Conservation (phyloP, 2,113 vertebrate genomes). For the Sinocyclocheilus maitianheensis region DNA sequence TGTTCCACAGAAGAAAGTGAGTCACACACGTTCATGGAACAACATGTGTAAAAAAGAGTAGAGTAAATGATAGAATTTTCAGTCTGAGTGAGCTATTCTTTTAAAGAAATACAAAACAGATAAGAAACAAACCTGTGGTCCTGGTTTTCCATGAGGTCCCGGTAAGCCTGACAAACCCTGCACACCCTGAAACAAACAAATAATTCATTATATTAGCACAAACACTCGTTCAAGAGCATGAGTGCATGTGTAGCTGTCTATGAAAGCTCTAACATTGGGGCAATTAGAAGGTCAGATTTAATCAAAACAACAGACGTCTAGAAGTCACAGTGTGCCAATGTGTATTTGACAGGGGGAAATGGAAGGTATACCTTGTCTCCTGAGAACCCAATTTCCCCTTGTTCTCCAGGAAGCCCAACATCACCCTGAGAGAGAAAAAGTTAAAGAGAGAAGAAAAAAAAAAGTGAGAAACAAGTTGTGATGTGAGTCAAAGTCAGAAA, state of each 20-base stretch:
- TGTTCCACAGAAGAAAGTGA: not conserved
- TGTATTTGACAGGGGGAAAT: not conserved
- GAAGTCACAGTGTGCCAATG: not conserved
- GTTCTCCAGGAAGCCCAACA: conserved; percentile 88
- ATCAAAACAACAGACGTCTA: not conserved
- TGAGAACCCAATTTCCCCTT: conserved; percentile 91
- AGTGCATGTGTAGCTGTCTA: not conserved
- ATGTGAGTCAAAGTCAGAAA: not conserved
- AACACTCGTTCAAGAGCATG: not conserved
- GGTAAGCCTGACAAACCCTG: conserved; percentile 87
- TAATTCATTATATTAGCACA: not conserved
- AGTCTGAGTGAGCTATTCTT: too few species aligned
- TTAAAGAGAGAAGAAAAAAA: not conserved
- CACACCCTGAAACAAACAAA: conserved; percentile 80
- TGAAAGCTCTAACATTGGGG: not conserved
- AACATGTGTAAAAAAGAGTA: not conserved
- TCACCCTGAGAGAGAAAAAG: conserved; percentile 81
- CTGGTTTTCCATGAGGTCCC: conserved; percentile 88
- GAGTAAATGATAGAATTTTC: not conserved
- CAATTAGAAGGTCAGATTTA: not conserved
- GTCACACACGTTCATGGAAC: not conserved
- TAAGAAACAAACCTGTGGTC: conserved; percentile 82
- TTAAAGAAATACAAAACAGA: not conserved
- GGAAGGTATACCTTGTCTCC: conserved; percentile 89
- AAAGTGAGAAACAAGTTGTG: not conserved